Evolutionary conservation across 1,140 invertebrate species (phyloP).

Genomic region (Dolichoris vasculosae): DNA sequence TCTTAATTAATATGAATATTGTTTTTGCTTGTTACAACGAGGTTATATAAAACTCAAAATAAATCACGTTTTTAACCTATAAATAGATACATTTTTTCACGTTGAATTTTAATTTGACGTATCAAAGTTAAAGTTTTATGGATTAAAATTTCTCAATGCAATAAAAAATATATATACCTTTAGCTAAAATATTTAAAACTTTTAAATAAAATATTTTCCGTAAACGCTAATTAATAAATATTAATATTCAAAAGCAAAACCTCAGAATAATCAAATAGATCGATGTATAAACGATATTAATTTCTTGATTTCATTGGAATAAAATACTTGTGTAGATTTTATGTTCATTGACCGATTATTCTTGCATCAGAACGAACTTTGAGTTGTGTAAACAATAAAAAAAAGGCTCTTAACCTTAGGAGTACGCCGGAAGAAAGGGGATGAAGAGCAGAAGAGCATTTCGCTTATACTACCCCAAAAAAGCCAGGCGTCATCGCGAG

Average conservation of each 20-base stretch:
- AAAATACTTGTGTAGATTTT: too few relatives aligned
- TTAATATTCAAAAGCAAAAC: too few relatives aligned
- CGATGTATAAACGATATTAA: too few relatives aligned
- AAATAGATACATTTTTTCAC: not conserved
- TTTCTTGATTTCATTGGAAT: too few relatives aligned
- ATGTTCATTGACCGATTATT: not conserved
- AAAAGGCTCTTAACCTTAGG: not conserved
- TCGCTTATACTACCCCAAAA: not conserved
- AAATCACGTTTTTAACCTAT: not conserved
- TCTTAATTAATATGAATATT: not conserved
- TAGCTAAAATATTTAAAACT: too few relatives aligned
- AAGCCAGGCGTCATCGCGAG: not conserved
- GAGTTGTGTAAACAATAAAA: not conserved
- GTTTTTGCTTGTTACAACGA: not conserved
- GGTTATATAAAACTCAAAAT: not conserved
- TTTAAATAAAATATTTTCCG: too few relatives aligned
- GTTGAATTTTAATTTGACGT: too few relatives aligned
- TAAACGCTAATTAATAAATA: too few relatives aligned
- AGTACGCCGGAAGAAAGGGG: not conserved
- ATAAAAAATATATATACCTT: too few relatives aligned
- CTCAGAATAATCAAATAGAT: too few relatives aligned
- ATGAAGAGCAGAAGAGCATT: not conserved
- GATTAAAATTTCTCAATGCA: too few relatives aligned
- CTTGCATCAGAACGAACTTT: not conserved
- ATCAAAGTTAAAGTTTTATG: too few relatives aligned